Base-by-base conservation (phyloP, 2,888 invertebrate genomes). In the Plagodis pulveraria region DNA sequence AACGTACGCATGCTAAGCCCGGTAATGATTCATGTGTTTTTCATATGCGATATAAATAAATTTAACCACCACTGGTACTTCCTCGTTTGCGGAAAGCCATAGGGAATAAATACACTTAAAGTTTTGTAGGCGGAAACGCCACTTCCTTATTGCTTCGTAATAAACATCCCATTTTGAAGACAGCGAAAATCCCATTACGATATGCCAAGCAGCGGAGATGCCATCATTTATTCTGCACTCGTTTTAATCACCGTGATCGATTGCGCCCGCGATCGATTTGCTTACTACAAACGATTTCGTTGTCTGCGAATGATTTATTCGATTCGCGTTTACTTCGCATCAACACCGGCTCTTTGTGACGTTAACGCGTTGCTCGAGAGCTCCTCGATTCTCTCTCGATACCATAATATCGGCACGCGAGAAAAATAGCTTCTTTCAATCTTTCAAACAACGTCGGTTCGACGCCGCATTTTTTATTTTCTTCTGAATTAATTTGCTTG, bases 401-500 rank as follows among this genome's bases (percentile, higher is more conserved):
- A 73, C 69, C 67, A 69, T 73, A 78, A 80, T 82, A 86, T 83
- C 70, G 75, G 63, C 65, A 56, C 65, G 64, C 70, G 71, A 73
- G 80, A 80, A 84, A 85, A 87, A 86, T 83, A 76, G 74, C 82
- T 76, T 70, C 77, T 83, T 80, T 78, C 78, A 77, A 80, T 71
- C 77, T 83, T 80, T 78, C 77, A 77, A 80, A 77, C 72, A 77
- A 72, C 77, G 74, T 72, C 73, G 74, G 76, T 76, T 76, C 72
- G 67, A 62, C 71, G 72, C 66, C 71, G 71, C 73, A 71, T 74
- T 83, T 67, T 84, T 80, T 81, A 80, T 81, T 80, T 78, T 76
- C 74, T 6, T 76, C 73, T 78, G 84, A 85, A 85, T 87, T 87
- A 86, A 88, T 89, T 88, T 87, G 80, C 83, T 81, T 77, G 73